These are phyloP conservation scores for Trissoscelio sp. DNA, from an alignment of 2,888 invertebrate species.

Conservation along the genomic window DNA sequence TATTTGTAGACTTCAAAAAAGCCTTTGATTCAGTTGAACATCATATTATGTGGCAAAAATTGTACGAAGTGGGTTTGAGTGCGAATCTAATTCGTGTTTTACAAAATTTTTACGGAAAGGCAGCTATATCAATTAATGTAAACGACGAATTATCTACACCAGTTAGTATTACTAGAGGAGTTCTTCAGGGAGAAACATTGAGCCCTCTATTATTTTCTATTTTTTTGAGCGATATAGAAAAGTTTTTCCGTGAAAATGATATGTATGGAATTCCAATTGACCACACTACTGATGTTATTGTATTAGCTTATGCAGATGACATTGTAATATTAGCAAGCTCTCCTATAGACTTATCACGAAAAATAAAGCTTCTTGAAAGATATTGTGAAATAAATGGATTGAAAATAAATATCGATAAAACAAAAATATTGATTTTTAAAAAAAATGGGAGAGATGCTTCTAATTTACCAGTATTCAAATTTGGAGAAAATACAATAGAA, in stretches of 20 bases:
- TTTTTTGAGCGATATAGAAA: neutral
- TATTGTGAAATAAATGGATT: neutral
- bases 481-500: too few species aligned
- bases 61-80: neutral
- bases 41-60: neutral
- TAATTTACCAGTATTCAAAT: too few species aligned
- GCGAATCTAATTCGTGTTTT: neutral
- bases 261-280: neutral
- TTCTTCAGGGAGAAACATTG: conserved; percentile 3
- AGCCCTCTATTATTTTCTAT: neutral
- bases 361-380: neutral
- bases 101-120: neutral
- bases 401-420: neutral
- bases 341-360: neutral
- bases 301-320: conserved; percentile 14
- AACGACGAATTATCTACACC: neutral
- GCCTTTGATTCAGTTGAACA: neutral
- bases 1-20: conserved; percentile 2
- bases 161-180: neutral
- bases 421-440: neutral
- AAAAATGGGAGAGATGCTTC: too few species aligned
- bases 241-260: neutral
- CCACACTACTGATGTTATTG: neutral
- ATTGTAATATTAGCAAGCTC: neutral
- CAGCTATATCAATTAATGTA: neutral